Conservation (phyloP, 1,140 invertebrate genomes). For the Manduca sexta region DNA sequence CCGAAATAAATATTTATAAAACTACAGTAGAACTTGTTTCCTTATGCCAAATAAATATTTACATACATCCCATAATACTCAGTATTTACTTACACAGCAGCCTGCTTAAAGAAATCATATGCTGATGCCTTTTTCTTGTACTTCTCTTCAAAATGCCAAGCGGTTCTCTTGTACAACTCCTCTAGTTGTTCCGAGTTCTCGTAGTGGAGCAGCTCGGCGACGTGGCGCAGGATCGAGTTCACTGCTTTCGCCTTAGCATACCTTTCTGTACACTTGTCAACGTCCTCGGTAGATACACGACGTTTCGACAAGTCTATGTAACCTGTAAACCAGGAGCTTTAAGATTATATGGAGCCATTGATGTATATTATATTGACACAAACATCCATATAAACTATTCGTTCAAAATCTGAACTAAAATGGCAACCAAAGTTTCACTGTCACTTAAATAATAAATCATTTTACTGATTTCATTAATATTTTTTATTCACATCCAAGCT, state of each 20-base stretch:
- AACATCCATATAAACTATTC: too few species aligned
- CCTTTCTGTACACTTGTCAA: conserved; percentile 98
- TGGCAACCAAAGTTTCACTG: too few species aligned
- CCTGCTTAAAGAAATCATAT: conserved; percentile 99
- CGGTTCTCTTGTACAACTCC: conserved; percentile 97
- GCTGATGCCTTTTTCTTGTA: conserved; percentile 95
- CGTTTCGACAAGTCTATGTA: conserved; percentile 99
- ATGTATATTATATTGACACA: too few species aligned
- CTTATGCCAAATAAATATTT: too few species aligned
- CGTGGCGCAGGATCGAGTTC: conserved; percentile 97
- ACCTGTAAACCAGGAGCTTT: conserved; percentile 81
- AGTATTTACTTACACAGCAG: conserved; percentile 88
- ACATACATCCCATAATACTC: neutral
- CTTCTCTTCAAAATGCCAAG: conserved; percentile 99
- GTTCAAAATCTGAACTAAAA: too few species aligned
- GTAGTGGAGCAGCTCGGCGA: conserved; percentile 95
- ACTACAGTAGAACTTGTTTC: too few species aligned
- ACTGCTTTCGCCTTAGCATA: conserved; percentile 99
- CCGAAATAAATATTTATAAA: too few species aligned
- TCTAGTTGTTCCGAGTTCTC: conserved; percentile 94
- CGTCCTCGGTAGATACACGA: conserved; percentile 97
- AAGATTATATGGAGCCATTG: too few species aligned
- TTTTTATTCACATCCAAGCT: too few species aligned
- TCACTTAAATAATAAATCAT: too few species aligned
- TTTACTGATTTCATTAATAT: too few species aligned